Evolutionary conservation across 2,797 vertebrate species (phyloP), one percentile per base, ranked within the genome.

Genomic region (Notolepis coatsorum): DNA sequence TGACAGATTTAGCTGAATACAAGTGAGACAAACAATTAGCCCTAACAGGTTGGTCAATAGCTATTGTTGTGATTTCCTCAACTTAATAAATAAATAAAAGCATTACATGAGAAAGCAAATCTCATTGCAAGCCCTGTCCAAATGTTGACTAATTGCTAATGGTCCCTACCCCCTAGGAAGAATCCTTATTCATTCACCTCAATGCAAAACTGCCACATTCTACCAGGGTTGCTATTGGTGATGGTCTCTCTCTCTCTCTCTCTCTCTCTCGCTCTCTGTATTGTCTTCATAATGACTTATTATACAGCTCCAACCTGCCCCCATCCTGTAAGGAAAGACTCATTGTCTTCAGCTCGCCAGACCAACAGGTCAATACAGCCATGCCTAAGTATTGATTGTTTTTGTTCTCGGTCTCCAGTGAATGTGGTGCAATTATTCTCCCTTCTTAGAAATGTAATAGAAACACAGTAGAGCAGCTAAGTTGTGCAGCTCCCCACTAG

Each of bases 181-280:
- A 52, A 61, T 3, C 45, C 21, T 15, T 12, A 12, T 27, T 57
- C 42, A 17, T 10, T 28, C 49, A 51, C 20, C 18, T 15, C 20
- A 39, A 45, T 13, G 41, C 17, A 43, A n/a, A 24, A 51, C 57
- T 35, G 41, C 27, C 31, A 70, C 50, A 28, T 9, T 51, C 25
- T 39, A 7, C 37, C 12, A 51, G 18, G 17, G 74, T 82, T 82
- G 72, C 79, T 50, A 75, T 45, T 76, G 61, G 75, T 63, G 73
- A 84, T 12, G 2, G 10, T 1, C 12, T 18, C 38, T 31, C 5
- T 2, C 50, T 35, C 51, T 49, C 13, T 43, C 13, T 10, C 17
- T 27, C 35, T 23, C 50, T 23, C 10, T 23, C 10, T 28, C 37
- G 48, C 24, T 38, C 24, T 13, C 24, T 2, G 5, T 27, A 3